Evolutionary conservation across 1,140 invertebrate genomes (phyloP).

Genomic region (Eupeodes corollae): DNA sequence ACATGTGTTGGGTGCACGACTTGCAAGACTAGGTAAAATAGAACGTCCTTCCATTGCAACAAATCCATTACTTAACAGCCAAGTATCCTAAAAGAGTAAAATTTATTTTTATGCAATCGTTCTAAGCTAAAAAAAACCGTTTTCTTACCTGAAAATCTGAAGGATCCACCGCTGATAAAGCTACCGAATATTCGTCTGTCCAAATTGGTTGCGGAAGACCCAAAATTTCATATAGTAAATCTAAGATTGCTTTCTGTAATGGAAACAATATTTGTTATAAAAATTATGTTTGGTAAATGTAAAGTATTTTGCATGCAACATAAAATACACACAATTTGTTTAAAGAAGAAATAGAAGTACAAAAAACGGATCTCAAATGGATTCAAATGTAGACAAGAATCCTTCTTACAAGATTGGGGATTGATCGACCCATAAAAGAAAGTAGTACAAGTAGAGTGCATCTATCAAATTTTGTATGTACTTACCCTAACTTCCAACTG

Average conservation of each 20-base stretch:
- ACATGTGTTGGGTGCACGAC: slow-evolving; percentile 75
- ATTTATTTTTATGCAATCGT: neutral
- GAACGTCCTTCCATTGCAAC: slow-evolving; percentile 76
- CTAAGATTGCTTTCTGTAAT: slow-evolving; percentile 75
- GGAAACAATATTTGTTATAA: slow-evolving; percentile 6
- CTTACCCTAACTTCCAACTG: slow-evolving; percentile 77
- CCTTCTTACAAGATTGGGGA: too few relatives aligned
- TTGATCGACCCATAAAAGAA: too few relatives aligned
- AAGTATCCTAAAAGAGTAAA: slow-evolving; percentile 49
- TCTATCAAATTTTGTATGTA: slow-evolving; percentile 16
- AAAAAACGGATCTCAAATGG: neutral
- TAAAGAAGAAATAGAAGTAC: slow-evolving; percentile 2
- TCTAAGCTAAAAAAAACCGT: neutral
- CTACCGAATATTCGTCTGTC: slow-evolving; percentile 82
- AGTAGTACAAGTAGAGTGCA: too few relatives aligned
- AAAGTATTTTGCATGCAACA: too few relatives aligned
- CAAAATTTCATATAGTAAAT: slow-evolving; percentile 81
- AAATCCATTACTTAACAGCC: slow-evolving; percentile 85
- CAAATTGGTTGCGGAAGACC: slow-evolving; percentile 74
- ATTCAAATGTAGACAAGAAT: too few relatives aligned
- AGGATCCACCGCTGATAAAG: slow-evolving; percentile 75
- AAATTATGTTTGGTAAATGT: neutral
- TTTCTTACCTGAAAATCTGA: slow-evolving; percentile 50
- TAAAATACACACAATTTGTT: neutral
- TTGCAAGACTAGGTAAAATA: slow-evolving; percentile 69